Evolutionary conservation across 37 sponge, comb jelly and placozoan genomes (phyloP).

Genomic region (Chondrosia reniformis): DNA sequence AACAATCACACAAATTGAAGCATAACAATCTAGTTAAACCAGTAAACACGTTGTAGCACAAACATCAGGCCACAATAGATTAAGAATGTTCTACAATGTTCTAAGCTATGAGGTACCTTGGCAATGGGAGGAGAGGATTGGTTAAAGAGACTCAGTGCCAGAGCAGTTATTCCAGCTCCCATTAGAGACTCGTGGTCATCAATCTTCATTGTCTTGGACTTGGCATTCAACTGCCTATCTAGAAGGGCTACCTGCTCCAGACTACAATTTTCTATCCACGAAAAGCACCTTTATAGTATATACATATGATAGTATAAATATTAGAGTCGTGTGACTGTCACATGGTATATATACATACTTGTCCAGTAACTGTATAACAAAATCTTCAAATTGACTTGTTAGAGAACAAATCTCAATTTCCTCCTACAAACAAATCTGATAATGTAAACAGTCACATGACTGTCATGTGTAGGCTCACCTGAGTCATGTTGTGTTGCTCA

Average conservation of each 20-base stretch:
- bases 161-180: constrained; percentile 37
- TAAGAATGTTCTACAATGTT: too few relatives aligned
- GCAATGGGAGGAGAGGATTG: constrained; percentile 70
- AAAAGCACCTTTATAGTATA: constrained; percentile 57
- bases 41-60: neutral
- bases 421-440: constrained; percentile 15
- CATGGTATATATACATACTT: constrained; percentile 36
- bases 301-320: neutral
- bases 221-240: constrained; percentile 18
- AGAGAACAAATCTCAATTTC: constrained; percentile 67
- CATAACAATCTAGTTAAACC: neutral
- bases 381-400: constrained; percentile 81
- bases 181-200: constrained; percentile 62
- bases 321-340: neutral
- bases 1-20: constrained; percentile 3
- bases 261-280: constrained; percentile 53
- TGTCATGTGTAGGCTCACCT: constrained; percentile 26
- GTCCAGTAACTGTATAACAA: constrained; percentile 71
- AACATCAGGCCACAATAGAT: too few relatives aligned
- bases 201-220: neutral
- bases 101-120: constrained; percentile 64
- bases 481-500: constrained; percentile 45
- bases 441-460: constrained; percentile 7
- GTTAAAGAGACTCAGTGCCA: constrained; percentile 32
- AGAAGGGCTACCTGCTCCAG: constrained; percentile 40